Conservation (phyloP, 1,140 invertebrate species). For the Zaprionus kolodkinae region DNA sequence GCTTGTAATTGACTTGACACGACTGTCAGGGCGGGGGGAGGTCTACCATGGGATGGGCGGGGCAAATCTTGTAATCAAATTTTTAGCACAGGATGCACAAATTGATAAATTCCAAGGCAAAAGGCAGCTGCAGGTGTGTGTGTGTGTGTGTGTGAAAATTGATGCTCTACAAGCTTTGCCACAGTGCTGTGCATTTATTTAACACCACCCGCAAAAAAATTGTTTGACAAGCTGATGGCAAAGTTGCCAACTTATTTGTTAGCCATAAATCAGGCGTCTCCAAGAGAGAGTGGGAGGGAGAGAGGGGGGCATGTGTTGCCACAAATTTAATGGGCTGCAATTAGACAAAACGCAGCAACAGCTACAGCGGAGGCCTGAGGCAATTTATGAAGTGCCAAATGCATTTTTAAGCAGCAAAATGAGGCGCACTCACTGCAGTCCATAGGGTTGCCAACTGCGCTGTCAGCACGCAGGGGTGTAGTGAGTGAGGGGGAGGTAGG, state of each 20-base stretch:
- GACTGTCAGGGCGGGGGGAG: not conserved
- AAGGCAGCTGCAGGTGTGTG: not conserved
- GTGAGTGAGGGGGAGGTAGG: not conserved
- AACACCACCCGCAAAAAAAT: slow-evolving; percentile 49
- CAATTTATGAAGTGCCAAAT: slow-evolving; percentile 65
- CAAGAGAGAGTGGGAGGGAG: not conserved
- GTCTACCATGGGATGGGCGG: not conserved
- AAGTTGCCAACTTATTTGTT: slow-evolving; percentile 72
- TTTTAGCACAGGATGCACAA: slow-evolving; percentile 35
- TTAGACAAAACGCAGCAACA: slow-evolving; percentile 57
- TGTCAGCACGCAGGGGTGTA: not conserved
- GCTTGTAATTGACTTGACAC: slow-evolving; percentile 79
- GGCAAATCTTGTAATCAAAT: slow-evolving; percentile 7
- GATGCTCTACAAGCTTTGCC: slow-evolving; percentile 69
- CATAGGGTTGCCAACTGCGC: slow-evolving; percentile 32
- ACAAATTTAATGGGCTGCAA: slow-evolving; percentile 70
- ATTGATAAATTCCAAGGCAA: slow-evolving; percentile 57
- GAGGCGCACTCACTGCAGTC: not conserved
- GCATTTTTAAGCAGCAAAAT: slow-evolving; percentile 58
- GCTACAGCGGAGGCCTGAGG: slow-evolving; percentile 16
- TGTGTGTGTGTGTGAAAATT: slow-evolving; percentile 40
- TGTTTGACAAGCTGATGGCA: slow-evolving; percentile 48
- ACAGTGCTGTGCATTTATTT: slow-evolving; percentile 63
- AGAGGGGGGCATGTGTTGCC: slow-evolving; percentile 37
- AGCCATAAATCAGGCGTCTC: slow-evolving; percentile 68